Base-by-base conservation (phyloP, 1,140 invertebrate genomes). In the Ceratitis capitata region DNA sequence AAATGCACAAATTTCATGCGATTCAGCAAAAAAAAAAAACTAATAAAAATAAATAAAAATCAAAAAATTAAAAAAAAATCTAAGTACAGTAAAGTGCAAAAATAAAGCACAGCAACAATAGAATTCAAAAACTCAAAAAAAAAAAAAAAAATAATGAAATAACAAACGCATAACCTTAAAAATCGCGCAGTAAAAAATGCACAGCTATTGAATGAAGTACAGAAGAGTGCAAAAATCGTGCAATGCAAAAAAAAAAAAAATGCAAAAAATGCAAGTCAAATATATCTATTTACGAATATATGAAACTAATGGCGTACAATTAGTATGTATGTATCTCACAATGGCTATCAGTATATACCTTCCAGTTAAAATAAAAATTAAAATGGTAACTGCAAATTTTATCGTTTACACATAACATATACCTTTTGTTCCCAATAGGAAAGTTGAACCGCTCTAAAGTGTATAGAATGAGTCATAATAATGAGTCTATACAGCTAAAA, bases 291-390 rank as follows among this genome's bases (percentile, higher is more conserved):
- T 69, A 69, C 16, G 61, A 69, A 32, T 32, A 69, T 35, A 42
- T n/a, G n/a, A n/a, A n/a, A 45, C 23, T 78, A 39, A 32, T 78
- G 69, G 10, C 39, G n/a, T 26, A 45, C 69, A 45, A 45, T 78
- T 19, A 39, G 69, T 47, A 78, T 78, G 69, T 45, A 42, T 45
- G 69, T 78, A 78, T 78, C 32, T 78, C 39, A 78, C 39, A 78
- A 78, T 45, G 39, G 69, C 69, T 78, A 78, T 78, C 69, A 78
- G 69, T 78, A 78, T 39, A 78, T 78, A 78, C 69, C 69, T 78
- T 78, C 69, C 69, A 78, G 69, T n/a, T 78, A 78, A 78, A 78
- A 12, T 9, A 42, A 45, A 78, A 78, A 45, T 6, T 45, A 78
- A 64, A 19, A 56, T 56, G 10, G 9, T 7, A 64, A 64, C 29